Base-by-base conservation (phyloP, 2,888 invertebrate genomes). In the Sarcophaga carnaria region DNA sequence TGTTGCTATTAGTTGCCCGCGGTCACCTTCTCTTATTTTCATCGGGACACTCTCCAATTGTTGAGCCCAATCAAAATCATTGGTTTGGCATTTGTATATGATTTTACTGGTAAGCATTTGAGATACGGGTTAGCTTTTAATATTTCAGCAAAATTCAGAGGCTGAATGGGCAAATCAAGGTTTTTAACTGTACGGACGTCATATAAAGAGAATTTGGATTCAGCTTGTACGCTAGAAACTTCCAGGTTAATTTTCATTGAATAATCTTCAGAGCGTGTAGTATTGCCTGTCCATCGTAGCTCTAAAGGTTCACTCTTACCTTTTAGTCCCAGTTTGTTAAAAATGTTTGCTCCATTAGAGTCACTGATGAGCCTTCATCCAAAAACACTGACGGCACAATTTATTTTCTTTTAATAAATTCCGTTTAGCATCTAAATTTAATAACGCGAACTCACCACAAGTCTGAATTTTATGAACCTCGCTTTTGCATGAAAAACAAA, bases 1-100 rank as follows among this genome's bases (percentile, higher is more conserved):
- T 5, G 86, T 66, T 49, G 84, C 84, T 22, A 87, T 81, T 25
- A 77, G 85, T 25, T 88, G 80, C n/a, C 80, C 70, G 27, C 67
- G 37, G 2, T 71, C 76, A 74, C 83, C 83, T 83, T 88, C 86
- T 4, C 75, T 63, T n/a, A 74, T 79, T 69, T 83, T 82, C 25
- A 82, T 20, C 4, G 82, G 77, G 64, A 71, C 11, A 82, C 71
- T 22, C 20, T 67, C 77, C 71, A 85, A 20, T 85, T 84, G 37
- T 80, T 80, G 0, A 77, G 4, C 0, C 81, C 81, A 17, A 83
- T 80, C 12, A 86, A 27, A 17, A 82, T 74, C 63, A 72, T 80
- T n/a, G 82, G 85, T 17, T 79, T 87, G 2, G 71, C 82, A n/a
- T 82, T 82, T 14, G 25, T 54, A 17, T 82, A 87, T 2, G 75